Evolutionary conservation across 2,888 invertebrate genomes (phyloP), one percentile per base, ranked within the genome.

Genomic region (Schrankia costaestrigalis): DNA sequence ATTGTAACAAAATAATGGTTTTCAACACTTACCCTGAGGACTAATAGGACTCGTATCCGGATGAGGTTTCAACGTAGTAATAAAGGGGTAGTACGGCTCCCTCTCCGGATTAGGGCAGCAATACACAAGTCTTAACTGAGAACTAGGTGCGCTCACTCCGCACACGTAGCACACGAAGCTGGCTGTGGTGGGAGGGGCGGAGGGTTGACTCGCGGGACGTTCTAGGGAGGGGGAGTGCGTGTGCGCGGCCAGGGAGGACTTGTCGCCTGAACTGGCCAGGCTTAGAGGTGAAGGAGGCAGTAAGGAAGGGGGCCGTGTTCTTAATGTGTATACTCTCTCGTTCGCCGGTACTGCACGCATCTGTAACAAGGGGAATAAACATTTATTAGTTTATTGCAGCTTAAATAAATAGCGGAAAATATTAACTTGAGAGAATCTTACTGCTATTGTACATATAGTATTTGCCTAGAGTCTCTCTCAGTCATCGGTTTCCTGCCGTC

Each of bases 31-130:
- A 82, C 95, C 97, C 88, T 96, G 94, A 39, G 95, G 94, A 82
- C 95, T 95, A 59, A 97, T 94, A 21, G 96, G 95, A 82, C 95
- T 94, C 64, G 97, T 94, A 62, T 96, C 96, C 31, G 92, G 91
- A 49, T 94, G 94, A 39, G 94, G 92, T 78, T 93, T 93, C 64
- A 96, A 85, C 58, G 92, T 91, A 66, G 93, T 93, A 41, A 97
- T 94, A 78, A 96, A 96, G 8, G 97, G 96, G 85, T 95, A 97
- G 79, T 94, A 97, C 31, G 96, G 95, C 78, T 97, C 96, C 38
- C 94, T 89, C 69, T 95, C 95, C 0, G 93, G 92, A 80, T 95
- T 95, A 31, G 93, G 91, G 71, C 94, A 93, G 81, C 95, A 95
- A 79, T 95, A 96, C 37, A 97, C 90, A 58, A 95, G 90, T 46